phyloP scores from a whole-genome alignment of 2,888 invertebrate species.

The Hipparchia sbordonii region DNA sequence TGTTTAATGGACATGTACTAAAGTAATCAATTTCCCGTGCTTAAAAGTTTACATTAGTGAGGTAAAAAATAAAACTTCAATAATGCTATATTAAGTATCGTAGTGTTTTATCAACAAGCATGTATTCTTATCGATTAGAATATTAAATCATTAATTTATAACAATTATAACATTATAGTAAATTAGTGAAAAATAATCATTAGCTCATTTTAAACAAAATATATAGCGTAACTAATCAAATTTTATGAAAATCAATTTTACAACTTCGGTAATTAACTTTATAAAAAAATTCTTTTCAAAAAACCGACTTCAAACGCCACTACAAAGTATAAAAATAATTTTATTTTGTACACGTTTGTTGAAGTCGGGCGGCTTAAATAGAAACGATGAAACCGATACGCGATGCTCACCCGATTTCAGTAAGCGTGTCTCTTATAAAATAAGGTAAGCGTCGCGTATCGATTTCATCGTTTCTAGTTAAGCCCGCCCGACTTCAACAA shows the following conservation, averaged over 20 bases:
- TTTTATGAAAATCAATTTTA: constrained; percentile 1
- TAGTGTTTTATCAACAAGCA: constrained; percentile 10
- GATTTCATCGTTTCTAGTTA: no score
- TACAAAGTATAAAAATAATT: no score
- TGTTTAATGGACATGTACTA: constrained; percentile 7
- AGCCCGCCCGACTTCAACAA: no score
- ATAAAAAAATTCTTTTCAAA: no score
- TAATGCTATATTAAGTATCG: neutral
- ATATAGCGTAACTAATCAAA: neutral
- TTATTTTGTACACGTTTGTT: no score
- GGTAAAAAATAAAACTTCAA: constrained; percentile 6
- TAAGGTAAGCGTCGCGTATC: no score
- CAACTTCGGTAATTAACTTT: constrained; percentile 11
- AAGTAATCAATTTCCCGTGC: neutral
- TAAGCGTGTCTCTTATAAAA: no score
- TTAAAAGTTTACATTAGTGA: constrained; percentile 9
- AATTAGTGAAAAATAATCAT: constrained; percentile 10
- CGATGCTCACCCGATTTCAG: no score
- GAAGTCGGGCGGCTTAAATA: no score
- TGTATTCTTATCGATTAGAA: constrained; percentile 11
- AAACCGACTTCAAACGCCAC: no score
- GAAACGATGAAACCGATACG: no score
- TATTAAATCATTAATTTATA: constrained; percentile 6
- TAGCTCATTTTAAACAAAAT: constrained; percentile 7
- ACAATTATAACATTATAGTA: constrained; percentile 9